These are phyloP conservation scores for Cranoglanis bouderius DNA, from an alignment of 2,113 vertebrate genomes.

Conservation along the genomic window DNA sequence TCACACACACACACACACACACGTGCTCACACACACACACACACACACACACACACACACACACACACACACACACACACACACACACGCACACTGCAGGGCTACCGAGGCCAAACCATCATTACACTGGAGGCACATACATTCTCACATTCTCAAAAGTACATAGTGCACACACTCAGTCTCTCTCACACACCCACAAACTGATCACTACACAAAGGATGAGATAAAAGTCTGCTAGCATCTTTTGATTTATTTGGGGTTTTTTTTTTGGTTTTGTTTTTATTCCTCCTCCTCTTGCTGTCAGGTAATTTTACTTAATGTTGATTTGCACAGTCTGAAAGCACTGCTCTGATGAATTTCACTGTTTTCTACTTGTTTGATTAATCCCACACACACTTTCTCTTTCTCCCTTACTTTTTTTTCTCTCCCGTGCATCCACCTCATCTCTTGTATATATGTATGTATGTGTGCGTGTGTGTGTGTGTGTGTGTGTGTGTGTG, in stretches of 20 bases:
- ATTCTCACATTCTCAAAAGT: constrained; percentile 4
- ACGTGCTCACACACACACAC: neutral
- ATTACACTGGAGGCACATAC: neutral
- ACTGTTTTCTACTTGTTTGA: constrained; percentile 61
- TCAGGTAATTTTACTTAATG: constrained; percentile 65
- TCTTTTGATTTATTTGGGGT: constrained; percentile 66
- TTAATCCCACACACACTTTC: constrained; percentile 37
- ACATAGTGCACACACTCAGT: neutral
- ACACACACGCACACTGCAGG: constrained; percentile 7
- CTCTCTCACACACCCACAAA: neutral
- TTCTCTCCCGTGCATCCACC: neutral
- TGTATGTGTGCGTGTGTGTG: neutral
- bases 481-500: too few species aligned
- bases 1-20: neutral
- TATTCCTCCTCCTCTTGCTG: constrained; percentile 53
- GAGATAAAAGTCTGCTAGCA: constrained; percentile 60
- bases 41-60: neutral
- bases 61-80: neutral
- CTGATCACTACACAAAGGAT: constrained; percentile 46
- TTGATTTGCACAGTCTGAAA: constrained; percentile 65
- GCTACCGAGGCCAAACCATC: neutral
- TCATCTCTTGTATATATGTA: neutral
- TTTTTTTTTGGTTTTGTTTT: constrained; percentile 60
- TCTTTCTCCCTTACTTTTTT: constrained; percentile 15
- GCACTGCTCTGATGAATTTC: constrained; percentile 61